Evolutionary conservation across 2,888 invertebrate species (phyloP).

Genomic region (Drosophila acutilabella): DNA sequence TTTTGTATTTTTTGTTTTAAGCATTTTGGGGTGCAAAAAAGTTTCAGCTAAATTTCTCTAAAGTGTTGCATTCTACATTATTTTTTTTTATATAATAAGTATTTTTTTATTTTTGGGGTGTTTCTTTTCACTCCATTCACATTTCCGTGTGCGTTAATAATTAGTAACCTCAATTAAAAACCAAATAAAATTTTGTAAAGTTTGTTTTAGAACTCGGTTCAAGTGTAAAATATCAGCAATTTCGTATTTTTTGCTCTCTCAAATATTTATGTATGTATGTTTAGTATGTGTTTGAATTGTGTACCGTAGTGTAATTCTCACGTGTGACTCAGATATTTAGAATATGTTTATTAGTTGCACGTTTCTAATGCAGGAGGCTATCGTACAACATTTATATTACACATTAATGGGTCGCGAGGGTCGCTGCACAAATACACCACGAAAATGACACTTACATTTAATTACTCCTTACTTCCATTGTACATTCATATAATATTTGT

Average conservation of each 20-base stretch:
- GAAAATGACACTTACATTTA: conserved; percentile 66
- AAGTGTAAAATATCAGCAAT: conserved; percentile 75
- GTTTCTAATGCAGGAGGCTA: conserved; percentile 18
- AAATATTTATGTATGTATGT: conserved; percentile 28
- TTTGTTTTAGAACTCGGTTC: conserved; percentile 62
- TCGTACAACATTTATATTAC: conserved; percentile 52
- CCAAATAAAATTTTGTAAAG: conserved; percentile 18
- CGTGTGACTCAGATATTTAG: conserved; percentile 52
- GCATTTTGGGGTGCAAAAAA: conserved; percentile 65
- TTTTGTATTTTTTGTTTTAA: conserved; percentile 27
- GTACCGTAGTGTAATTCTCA: neutral
- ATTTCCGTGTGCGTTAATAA: conserved; percentile 30
- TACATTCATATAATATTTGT: conserved; percentile 53
- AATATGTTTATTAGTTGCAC: conserved; percentile 46
- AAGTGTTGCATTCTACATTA: conserved; percentile 64
- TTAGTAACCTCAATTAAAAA: conserved; percentile 23
- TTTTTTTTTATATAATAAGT: conserved; percentile 1
- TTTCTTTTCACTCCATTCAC: conserved; percentile 16
- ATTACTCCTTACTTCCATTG: conserved; percentile 48
- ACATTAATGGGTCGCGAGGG: conserved; percentile 47
- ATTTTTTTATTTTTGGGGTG: conserved; percentile 15
- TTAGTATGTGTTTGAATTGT: conserved; percentile 5
- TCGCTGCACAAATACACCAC: conserved; percentile 56
- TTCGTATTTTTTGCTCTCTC: conserved; percentile 44
- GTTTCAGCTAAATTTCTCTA: conserved; percentile 74